A percentile compares a stretch with the other conserved stretches of the same genome.
Conservation (phyloP, 1,140 invertebrate species). For the Panulirus ornatus region DNA sequence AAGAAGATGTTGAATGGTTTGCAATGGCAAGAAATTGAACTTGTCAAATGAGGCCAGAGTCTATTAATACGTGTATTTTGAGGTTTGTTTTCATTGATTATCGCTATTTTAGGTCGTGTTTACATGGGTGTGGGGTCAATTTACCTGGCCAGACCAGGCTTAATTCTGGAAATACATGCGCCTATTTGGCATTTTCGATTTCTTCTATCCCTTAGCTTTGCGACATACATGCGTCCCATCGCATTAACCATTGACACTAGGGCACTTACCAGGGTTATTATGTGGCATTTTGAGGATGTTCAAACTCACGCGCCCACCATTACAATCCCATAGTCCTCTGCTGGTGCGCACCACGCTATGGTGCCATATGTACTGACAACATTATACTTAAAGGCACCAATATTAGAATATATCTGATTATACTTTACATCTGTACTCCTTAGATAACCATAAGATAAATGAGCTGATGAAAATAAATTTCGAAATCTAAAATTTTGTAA, state of each 20-base stretch:
- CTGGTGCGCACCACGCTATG: slow-evolving; percentile 78
- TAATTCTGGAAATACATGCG: neutral
- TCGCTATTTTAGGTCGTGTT: slow-evolving; percentile 69
- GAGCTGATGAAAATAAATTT: neutral
- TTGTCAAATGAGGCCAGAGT: neutral
- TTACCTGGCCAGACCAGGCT: neutral
- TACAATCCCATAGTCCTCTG: slow-evolving; percentile 82
- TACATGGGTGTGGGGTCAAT: slow-evolving; percentile 43
- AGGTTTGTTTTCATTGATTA: slow-evolving; percentile 73
- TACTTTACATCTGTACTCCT: neutral
- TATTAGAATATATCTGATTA: too few relatives aligned
- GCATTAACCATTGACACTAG: neutral
- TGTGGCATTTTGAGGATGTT: slow-evolving; percentile 80
- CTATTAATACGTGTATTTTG: slow-evolving; percentile 32
- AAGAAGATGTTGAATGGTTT: too few relatives aligned
- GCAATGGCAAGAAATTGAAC: too few relatives aligned
- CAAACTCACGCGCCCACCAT: slow-evolving; percentile 86
- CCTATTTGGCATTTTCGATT: slow-evolving; percentile 61
- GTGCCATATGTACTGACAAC: neutral
- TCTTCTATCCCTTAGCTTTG: neutral
- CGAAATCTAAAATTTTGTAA: neutral
- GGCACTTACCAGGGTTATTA: slow-evolving; percentile 77
- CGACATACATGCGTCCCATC: neutral
- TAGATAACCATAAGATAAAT: neutral
- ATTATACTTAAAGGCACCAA: neutral